Base-by-base conservation (phyloP, 1,140 invertebrate species). In the Pseudomyrmex gracilis region DNA sequence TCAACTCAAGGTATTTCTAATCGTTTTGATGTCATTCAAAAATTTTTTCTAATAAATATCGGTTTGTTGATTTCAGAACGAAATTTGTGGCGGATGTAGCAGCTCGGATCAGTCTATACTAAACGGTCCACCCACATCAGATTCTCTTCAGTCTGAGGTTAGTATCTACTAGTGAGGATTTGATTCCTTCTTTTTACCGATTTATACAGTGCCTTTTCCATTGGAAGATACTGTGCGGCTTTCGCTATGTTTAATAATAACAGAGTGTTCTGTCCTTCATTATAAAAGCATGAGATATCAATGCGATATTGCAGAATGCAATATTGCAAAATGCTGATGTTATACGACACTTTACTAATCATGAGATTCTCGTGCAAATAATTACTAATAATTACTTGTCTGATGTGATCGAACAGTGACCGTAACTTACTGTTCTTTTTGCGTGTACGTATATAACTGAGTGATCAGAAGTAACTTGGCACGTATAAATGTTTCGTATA, bases 111-210 rank as follows among this genome's bases (percentile, higher is more conserved):
- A 91, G 64, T 90, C 87, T 74, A 87, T 90, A 55, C 53, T 89
- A 51, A 93, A 93, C 67, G 92, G 92, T 24, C 92, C 92, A 55
- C 89, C 90, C 51, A 82, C 85, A 73, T 90, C 91, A 34, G 91
- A 93, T 83, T 88, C 91, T 74, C 83, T 89, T 71, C 90, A 91
- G 83, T 90, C 90, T 51, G 90, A 93, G 92, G 92, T 93, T 85
- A 88, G 92, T 93, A 90, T 83, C 47, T 74, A 76, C 61, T 49
- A 17, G 2, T 71, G 67, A 71, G 61, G 20, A 10, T 68, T 57
- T 20, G 43, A 67, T 53, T 51, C 49, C 15, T n/a, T 84, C 8
- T 13, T 85, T 24, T 85, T 53, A 85, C 34, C 49, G 82, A 85
- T 85, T 85, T 58, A 64, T 73, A 80, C 20, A 58, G 77, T 88